These are phyloP conservation scores for Poeciliopsis retropinna DNA, from an alignment of 2,113 vertebrate species.

Conservation along the genomic window DNA sequence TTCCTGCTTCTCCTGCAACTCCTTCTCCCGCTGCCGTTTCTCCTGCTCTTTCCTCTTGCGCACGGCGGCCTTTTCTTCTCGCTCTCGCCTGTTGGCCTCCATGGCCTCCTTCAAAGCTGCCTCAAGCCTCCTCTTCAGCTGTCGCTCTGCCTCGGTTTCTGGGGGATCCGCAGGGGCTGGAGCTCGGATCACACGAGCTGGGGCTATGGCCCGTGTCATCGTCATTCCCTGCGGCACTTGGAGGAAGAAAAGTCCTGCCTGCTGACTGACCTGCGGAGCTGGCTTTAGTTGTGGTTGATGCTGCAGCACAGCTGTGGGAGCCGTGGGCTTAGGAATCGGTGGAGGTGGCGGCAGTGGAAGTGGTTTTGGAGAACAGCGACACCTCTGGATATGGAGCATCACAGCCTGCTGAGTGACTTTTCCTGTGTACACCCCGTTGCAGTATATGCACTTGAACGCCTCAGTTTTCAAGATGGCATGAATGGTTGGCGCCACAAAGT, in stretches of 20 bases:
- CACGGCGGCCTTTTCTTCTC: slow-evolving; percentile 78
- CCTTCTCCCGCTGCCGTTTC: slow-evolving; percentile 75
- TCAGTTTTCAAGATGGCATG: slow-evolving; percentile 92
- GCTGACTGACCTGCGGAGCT: slow-evolving; percentile 41
- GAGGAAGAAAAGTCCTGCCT: slow-evolving; percentile 57
- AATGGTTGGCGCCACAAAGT: slow-evolving; percentile 93
- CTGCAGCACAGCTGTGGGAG: neutral
- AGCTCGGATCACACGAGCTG: slow-evolving; percentile 10
- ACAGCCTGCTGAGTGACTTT: slow-evolving; percentile 93
- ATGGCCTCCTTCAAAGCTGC: slow-evolving; percentile 71
- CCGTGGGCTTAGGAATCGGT: slow-evolving; percentile 45
- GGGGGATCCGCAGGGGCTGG: neutral
- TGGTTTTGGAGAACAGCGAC: slow-evolving; percentile 88
- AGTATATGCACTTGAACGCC: slow-evolving; percentile 97
- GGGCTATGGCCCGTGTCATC: slow-evolving; percentile 44
- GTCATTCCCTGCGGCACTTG: slow-evolving; percentile 61
- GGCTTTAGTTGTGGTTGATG: slow-evolving; percentile 24
- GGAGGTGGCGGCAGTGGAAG: slow-evolving; percentile 42
- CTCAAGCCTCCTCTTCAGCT: slow-evolving; percentile 78
- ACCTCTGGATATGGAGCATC: slow-evolving; percentile 90
- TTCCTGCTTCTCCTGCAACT: slow-evolving; percentile 63
- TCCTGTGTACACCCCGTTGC: slow-evolving; percentile 94
- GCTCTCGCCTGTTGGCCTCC: slow-evolving; percentile 74
- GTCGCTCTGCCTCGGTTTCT: slow-evolving; percentile 51
- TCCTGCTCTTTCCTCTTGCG: slow-evolving; percentile 79